Conservation (phyloP, 2,888 invertebrate species). For the Polydrusus tereticollis region DNA sequence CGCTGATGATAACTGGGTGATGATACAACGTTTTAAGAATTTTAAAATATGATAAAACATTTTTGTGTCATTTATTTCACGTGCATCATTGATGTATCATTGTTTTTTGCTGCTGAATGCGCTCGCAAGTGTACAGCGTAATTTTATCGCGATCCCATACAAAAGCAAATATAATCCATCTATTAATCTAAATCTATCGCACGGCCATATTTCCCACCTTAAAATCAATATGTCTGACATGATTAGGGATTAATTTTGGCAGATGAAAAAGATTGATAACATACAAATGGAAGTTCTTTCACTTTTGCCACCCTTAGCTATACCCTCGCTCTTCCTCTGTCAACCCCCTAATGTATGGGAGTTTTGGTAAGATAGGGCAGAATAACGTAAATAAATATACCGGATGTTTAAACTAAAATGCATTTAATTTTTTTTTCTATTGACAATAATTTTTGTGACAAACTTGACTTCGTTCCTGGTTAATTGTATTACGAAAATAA, state of each 20-base stretch:
- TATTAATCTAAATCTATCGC: background rate
- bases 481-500: too few relatives aligned
- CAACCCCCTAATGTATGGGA: background rate
- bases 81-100: too few relatives aligned
- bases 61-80: too few relatives aligned
- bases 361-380: background rate
- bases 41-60: too few relatives aligned
- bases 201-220: background rate
- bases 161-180: background rate
- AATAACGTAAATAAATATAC: background rate
- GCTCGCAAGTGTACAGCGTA: too few relatives aligned
- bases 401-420: too few relatives aligned
- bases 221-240: conserved; percentile 11
- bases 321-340: background rate
- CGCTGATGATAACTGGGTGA: too few relatives aligned
- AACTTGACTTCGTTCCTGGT: too few relatives aligned
- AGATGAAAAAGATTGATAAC: conserved; percentile 8
- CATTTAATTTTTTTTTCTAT: too few relatives aligned
- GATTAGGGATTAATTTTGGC: conserved; percentile 11
- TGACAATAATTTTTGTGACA: too few relatives aligned
- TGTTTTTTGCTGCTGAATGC: too few relatives aligned
- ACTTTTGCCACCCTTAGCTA: conserved; percentile 6
- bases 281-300: conserved; percentile 7
- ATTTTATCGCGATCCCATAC: background rate
- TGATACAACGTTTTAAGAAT: too few relatives aligned